Evolutionary conservation across 2,888 invertebrate genomes (phyloP).

Genomic region (Watsonalla cultraria): DNA sequence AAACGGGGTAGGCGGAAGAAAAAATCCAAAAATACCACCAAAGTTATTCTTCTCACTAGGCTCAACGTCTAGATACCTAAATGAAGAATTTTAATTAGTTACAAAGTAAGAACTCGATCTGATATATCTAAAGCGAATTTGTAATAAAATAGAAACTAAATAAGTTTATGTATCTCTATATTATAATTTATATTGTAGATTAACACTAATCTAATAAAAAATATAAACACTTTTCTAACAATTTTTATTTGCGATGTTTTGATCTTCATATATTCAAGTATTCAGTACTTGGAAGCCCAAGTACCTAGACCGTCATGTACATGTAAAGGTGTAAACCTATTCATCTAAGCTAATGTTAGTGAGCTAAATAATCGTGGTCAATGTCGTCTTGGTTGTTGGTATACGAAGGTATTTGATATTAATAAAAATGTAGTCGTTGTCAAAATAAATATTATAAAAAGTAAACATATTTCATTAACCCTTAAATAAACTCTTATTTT

Average conservation of each 20-base stretch:
- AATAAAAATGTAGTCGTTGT: slow-evolving; percentile 3
- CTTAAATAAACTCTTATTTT: too few relatives aligned
- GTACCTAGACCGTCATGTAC: too few relatives aligned
- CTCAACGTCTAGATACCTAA: not conserved
- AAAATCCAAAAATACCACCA: not conserved
- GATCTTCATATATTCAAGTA: slow-evolving; percentile 13
- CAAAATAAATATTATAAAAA: not conserved
- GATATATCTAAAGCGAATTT: slow-evolving; percentile 46
- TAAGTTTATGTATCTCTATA: slow-evolving; percentile 48
- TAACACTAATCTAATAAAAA: slow-evolving; percentile 40
- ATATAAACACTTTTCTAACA: slow-evolving; percentile 24
- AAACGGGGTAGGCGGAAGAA: too few relatives aligned
- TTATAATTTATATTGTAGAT: slow-evolving; percentile 53
- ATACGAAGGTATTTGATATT: slow-evolving; percentile 20
- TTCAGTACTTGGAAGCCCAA: not conserved
- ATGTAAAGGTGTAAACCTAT: too few relatives aligned
- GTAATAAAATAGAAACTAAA: slow-evolving; percentile 44
- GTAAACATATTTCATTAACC: too few relatives aligned
- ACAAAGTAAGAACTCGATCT: not conserved
- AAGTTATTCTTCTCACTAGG: not conserved
- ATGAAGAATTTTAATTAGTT: not conserved
- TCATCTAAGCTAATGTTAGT: too few relatives aligned
- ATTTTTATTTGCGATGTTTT: slow-evolving; percentile 2
- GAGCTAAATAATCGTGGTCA: too few relatives aligned
- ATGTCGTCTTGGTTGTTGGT: not conserved